Evolutionary conservation across 2,888 invertebrate species (phyloP), one percentile per base, ranked within the genome.

Genomic region (Hyalella azteca): DNA sequence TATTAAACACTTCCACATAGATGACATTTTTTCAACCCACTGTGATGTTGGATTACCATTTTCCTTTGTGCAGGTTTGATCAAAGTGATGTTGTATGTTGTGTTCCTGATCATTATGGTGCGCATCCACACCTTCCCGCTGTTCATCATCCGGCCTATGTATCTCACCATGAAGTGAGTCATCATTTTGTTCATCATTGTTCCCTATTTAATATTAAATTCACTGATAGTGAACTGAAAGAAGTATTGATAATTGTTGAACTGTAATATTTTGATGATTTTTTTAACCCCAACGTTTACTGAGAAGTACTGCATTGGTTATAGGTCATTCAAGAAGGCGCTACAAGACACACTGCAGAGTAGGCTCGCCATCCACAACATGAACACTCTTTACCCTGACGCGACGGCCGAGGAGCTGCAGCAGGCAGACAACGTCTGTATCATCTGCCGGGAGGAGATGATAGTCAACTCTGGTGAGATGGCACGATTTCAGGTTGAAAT

Each of bases 131-230:
- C 98, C 0, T 90, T 99, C 87, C 99, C 99, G 40, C 90, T 99
- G 86, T 99, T 99, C 90, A 97, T 98, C 49, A 95, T 99, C 89
- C 91, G 99, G 85, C 99, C 99, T 3, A 98, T 99, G 96, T 99
- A 99, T 89, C 94, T 98, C 87, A 96, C 98, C n/a, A 93, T 98
- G 90, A 92, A 95, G 93, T 93, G 87, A 89, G 89, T 86, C 19
- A 13, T n/a, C 26, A 32, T 22, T n/a, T 7, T 45, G 45, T 15
- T 45, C 45, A 15, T 11, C 45, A 45, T 45, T 11, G 45, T 45
- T n/a, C n/a, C n/a, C n/a, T n/a, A n/a, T n/a, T n/a, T n/a, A n/a
- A n/a, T n/a, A n/a, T n/a, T n/a, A n/a, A n/a, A n/a, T n/a, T n/a
- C n/a, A n/a, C n/a, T n/a, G n/a, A n/a, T n/a, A n/a, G n/a, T n/a